Evolutionary conservation across 1,140 invertebrate species (phyloP), one percentile per base, ranked within the genome.

Genomic region (Oedothorax gibbosus): DNA sequence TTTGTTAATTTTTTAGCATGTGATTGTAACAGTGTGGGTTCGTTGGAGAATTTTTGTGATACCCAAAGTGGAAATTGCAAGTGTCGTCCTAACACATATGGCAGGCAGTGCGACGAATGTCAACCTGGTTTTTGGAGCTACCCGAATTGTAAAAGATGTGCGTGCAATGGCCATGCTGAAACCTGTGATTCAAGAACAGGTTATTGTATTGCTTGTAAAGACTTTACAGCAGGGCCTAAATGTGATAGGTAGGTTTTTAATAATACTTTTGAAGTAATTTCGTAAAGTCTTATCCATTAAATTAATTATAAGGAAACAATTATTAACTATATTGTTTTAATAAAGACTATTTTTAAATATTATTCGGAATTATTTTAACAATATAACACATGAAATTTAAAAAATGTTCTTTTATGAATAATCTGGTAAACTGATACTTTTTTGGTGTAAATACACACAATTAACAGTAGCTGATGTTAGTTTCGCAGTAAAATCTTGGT

Each of bases 131-230:
- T 94, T 88, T 99, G 97, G 95, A 96, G 96, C 88, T 98, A 99
- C 92, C 98, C 98, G 0, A 94, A 97, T 87, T 99, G 99, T 90
- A 93, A 95, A 87, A 93, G 94, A 56, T 99, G 99, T 90, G 94
- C 98, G 87, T 99, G 99, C 90, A 98, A 99, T 89, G 98, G 98
- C 0, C 97, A 99, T 90, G 96, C 98, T 0, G 95, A 98, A 85
- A 94, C 92, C 80, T 99, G 99, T 91, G 96, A 99, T 89, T 93
- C 97, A 5, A 92, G 92, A 65, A 97, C 95, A 2, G 99, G 99
- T n/a, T 93, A 93, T 49, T 99, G 99, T 91, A 93, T 94, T 66
- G 93, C 94, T 84, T 99, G 99, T 89, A 92, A 93, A 85, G 96
- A 99, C 89, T 94, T 92, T 83, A 98, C 98, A 0, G 94, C 93